A percentile compares a stretch with the other conserved stretches of the same genome.
These are phyloP conservation scores for Myripristis murdjan DNA, from an alignment of 2,797 vertebrate species.

Conservation along the genomic window DNA sequence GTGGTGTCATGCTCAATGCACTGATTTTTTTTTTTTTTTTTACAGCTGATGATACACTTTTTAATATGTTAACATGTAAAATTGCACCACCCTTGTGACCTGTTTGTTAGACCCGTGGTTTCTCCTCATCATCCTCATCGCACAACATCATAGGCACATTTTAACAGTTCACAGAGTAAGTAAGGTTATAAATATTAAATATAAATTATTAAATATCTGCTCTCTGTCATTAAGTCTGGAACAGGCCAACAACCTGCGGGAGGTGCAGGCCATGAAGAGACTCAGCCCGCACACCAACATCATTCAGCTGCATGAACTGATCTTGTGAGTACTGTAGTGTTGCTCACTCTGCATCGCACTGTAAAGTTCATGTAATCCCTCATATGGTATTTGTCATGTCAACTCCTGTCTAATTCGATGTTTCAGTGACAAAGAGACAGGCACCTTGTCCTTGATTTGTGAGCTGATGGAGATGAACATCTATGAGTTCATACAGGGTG, in stretches of 20 bases:
- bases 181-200: conserved; percentile 1
- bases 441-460: conserved; percentile 90
- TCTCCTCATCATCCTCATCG: not conserved
- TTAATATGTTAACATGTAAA: not conserved
- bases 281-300: conserved; percentile 90
- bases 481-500: conserved; percentile 93
- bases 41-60: not conserved
- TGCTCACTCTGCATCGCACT: not conserved
- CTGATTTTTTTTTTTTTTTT: too few species aligned
- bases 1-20: conserved; percentile 17
- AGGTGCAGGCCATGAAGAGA: conserved; percentile 90
- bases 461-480: conserved; percentile 97
- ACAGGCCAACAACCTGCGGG: conserved; percentile 90
- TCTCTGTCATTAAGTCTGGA: conserved; percentile 81
- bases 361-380: not conserved
- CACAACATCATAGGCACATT: too few species aligned
- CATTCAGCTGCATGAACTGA: conserved; percentile 88
- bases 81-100: not conserved
- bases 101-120: not conserved
- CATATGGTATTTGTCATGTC: not conserved
- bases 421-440: conserved; percentile 90
- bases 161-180: not conserved
- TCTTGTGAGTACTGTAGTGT: conserved; percentile 87
- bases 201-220: conserved; percentile 9
- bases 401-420: conserved; percentile 3